These are phyloP conservation scores for Anagyrus pseudococci DNA, from an alignment of 2,888 invertebrate genomes.

Conservation along the genomic window DNA sequence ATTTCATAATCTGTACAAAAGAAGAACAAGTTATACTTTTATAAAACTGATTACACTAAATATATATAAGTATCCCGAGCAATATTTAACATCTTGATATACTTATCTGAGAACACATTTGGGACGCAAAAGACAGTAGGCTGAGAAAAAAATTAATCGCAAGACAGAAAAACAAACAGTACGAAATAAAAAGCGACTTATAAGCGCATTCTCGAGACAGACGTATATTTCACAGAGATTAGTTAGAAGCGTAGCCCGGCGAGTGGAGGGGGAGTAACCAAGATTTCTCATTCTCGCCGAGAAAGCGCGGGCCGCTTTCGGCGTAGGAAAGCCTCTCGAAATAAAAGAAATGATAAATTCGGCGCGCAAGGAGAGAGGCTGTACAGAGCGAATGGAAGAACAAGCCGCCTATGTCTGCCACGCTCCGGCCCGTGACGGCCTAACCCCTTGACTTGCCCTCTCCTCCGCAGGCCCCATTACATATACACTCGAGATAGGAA, in stretches of 20 bases:
- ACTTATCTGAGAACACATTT: too few relatives aligned
- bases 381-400: background rate
- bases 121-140: too few relatives aligned
- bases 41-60: too few relatives aligned
- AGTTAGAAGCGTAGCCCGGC: constrained; percentile 36
- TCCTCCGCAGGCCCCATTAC: constrained; percentile 25
- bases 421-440: background rate
- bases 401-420: background rate
- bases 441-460: constrained; percentile 15
- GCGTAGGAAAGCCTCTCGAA: constrained; percentile 29
- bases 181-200: too few relatives aligned
- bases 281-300: too few relatives aligned
- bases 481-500: constrained; percentile 40
- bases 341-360: constrained; percentile 39
- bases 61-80: too few relatives aligned
- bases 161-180: too few relatives aligned
- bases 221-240: constrained; percentile 36
- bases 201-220: background rate
- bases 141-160: too few relatives aligned
- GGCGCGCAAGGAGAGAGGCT: background rate
- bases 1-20: too few relatives aligned
- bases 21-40: too few relatives aligned
- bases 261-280: constrained; percentile 31
- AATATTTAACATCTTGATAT: too few relatives aligned
- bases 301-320: too few relatives aligned